Conservation (phyloP, 2,113 vertebrate species). For the Ceyx melanurus region DNA sequence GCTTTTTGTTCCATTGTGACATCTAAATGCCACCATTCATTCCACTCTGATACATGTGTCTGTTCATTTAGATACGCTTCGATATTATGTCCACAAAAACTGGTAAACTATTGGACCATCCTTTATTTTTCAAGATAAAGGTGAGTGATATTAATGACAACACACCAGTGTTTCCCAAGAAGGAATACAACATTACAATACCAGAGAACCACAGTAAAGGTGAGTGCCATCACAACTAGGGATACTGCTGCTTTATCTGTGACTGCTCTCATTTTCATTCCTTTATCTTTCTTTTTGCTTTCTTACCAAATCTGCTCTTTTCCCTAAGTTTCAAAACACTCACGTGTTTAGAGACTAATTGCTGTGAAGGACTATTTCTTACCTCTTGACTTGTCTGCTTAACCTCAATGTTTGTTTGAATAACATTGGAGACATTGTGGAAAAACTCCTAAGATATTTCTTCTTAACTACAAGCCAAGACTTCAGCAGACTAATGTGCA, state of each 20-base stretch:
- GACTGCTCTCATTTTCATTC: background rate
- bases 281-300: background rate
- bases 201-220: constrained; percentile 64
- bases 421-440: background rate
- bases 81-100: constrained; percentile 46
- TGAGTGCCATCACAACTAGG: background rate
- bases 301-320: background rate
- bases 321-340: background rate
- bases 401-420: background rate
- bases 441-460: background rate
- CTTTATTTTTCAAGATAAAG: constrained; percentile 78
- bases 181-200: background rate
- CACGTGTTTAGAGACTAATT: background rate
- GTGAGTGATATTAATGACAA: constrained; percentile 85
- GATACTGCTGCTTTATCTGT: background rate
- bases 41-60: background rate
- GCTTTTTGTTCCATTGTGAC: background rate
- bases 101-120: constrained; percentile 6
- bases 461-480: background rate
- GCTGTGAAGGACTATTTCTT: background rate
- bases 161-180: constrained; percentile 63
- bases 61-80: constrained; percentile 74
- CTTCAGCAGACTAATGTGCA: background rate
- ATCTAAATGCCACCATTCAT: background rate
- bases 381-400: background rate